A percentile compares a stretch with the other conserved stretches of the same genome.
These are phyloP conservation scores for Apteryx owenii DNA, from an alignment of 2,113 vertebrate species.

Conservation along the genomic window DNA sequence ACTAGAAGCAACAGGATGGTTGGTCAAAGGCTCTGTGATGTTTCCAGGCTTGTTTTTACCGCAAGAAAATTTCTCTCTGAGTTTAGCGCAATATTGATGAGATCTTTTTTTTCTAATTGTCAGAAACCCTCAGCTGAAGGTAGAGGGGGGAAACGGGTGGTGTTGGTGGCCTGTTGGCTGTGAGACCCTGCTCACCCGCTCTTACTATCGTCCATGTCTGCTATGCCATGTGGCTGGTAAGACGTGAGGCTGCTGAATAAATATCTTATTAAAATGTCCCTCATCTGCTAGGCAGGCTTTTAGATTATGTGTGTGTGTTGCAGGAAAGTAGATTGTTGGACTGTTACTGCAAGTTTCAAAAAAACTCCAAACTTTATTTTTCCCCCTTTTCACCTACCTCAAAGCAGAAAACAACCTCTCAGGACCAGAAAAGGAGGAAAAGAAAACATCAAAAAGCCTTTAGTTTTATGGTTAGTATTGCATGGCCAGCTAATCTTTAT, in stretches of 20 bases:
- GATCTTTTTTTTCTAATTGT: no score
- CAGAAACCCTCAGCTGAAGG: background rate
- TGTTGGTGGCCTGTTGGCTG: background rate
- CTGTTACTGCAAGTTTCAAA: background rate
- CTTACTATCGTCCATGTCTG: background rate
- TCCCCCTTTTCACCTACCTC: background rate
- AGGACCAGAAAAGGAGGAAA: background rate
- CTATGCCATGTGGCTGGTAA: background rate
- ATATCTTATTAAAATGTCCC: background rate
- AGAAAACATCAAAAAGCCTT: background rate
- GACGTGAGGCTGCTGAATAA: background rate
- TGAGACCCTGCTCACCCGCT: background rate
- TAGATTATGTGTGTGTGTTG: background rate
- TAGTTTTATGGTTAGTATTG: slow-evolving; percentile 43
- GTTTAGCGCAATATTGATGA: background rate
- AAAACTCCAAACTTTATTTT: background rate
- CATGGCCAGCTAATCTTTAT: slow-evolving; percentile 63
- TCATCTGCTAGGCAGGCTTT: background rate
- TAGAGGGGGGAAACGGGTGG: background rate
- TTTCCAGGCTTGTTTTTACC: background rate
- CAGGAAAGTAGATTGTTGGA: background rate
- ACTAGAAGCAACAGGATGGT: background rate
- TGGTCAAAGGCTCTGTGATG: background rate
- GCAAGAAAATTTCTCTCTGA: background rate
- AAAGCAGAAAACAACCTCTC: background rate